Percentiles rank a stretch among this genome's conserved stretches.
phyloP scores from a whole-genome alignment of 2,113 vertebrate genomes.

The Phalacrocorax brasilianus region DNA sequence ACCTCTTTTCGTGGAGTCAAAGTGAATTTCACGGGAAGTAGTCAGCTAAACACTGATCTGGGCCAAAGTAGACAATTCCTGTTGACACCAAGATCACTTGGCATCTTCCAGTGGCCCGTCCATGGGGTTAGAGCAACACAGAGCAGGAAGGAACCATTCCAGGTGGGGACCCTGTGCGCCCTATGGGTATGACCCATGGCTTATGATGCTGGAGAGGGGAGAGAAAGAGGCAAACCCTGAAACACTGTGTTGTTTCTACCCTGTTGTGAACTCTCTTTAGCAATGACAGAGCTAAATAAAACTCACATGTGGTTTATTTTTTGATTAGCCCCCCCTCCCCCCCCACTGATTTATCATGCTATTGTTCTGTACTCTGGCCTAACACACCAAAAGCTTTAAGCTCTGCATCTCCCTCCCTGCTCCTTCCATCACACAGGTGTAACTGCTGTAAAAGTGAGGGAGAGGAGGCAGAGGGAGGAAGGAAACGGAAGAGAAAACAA shows the following conservation, averaged over 20 bases:
- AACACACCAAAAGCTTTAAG: not conserved
- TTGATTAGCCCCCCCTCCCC: accelerated
- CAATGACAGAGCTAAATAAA: not conserved
- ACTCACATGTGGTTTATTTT: not conserved
- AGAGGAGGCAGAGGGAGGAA: not conserved
- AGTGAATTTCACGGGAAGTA: not conserved
- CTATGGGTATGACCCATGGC: not conserved
- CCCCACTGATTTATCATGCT: not conserved
- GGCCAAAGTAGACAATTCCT: not conserved
- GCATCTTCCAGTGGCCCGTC: not conserved
- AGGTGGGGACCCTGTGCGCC: not conserved
- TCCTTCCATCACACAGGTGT: not conserved
- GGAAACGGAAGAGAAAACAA: not conserved
- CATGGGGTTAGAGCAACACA: too few species aligned
- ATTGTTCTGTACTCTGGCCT: not conserved
- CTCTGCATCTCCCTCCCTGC: not conserved
- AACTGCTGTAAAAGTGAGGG: not conserved
- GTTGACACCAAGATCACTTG: not conserved
- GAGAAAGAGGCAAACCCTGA: not conserved
- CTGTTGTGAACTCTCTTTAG: not conserved
- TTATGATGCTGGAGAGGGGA: not conserved
- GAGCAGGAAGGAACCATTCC: not conserved
- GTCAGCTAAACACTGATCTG: not conserved
- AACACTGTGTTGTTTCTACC: not conserved
- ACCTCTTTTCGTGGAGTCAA: not conserved